Percentiles rank a stretch among this genome's conserved stretches.
phyloP scores from a whole-genome alignment of 2,113 vertebrate species.

The Aythya baeri region DNA sequence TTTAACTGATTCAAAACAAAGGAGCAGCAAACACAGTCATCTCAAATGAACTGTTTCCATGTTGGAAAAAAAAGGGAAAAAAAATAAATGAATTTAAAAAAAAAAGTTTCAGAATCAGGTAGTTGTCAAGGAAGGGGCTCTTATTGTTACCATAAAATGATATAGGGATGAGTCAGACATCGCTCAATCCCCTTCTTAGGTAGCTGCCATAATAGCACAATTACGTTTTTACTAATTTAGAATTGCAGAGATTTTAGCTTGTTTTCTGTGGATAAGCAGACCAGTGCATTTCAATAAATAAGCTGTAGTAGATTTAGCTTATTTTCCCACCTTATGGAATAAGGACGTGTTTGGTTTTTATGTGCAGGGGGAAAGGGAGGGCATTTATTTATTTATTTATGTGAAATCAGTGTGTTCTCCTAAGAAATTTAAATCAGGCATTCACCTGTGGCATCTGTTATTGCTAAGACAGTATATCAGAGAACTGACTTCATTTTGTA shows the following conservation, averaged over 20 bases:
- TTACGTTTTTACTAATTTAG: not conserved
- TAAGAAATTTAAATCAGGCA: not conserved
- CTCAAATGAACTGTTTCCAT: not conserved
- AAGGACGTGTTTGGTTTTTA: too few relatives aligned
- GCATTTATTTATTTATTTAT: not conserved
- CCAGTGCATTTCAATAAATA: not conserved
- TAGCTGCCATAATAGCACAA: not conserved
- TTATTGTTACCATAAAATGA: too few relatives aligned
- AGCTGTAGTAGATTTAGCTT: not conserved
- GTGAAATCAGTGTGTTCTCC: not conserved
- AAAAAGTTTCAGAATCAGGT: not conserved
- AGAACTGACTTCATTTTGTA: not conserved
- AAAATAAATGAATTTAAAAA: not conserved
- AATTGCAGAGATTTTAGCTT: not conserved
- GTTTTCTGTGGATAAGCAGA: not conserved
- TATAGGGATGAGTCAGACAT: not conserved
- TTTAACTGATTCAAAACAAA: not conserved
- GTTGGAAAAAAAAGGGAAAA: not conserved
- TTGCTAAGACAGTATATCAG: not conserved
- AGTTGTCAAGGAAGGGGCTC: not conserved
- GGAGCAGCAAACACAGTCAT: not conserved
- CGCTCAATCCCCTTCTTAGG: not conserved
- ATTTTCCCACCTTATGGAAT: not conserved
- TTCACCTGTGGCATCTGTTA: not conserved
- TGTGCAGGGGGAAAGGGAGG: too few relatives aligned